Evolutionary conservation across 2,113 vertebrate genomes (phyloP).

Genomic region (Nipponia nippon): DNA sequence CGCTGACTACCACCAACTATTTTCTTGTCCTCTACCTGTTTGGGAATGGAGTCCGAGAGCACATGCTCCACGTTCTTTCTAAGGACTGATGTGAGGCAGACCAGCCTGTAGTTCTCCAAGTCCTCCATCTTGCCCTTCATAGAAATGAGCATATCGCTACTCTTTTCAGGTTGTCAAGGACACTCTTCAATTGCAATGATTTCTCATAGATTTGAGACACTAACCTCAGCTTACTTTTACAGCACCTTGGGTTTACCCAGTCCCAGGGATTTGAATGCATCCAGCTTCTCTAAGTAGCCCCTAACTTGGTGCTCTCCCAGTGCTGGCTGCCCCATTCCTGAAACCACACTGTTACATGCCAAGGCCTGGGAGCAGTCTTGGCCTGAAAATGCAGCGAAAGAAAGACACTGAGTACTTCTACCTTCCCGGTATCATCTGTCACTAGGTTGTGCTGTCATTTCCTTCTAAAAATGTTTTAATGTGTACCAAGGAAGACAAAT

Average conservation of each 20-base stretch:
- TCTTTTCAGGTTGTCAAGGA: background rate
- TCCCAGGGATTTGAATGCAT: background rate
- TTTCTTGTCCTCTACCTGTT: background rate
- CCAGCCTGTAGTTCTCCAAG: background rate
- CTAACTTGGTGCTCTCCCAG: background rate
- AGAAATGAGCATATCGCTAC: background rate
- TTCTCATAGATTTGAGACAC: background rate
- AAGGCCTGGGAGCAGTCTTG: background rate
- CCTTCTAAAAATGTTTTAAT: background rate
- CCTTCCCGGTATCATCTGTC: background rate
- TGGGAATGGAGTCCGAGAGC: background rate
- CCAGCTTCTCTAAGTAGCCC: background rate
- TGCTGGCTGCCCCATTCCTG: background rate
- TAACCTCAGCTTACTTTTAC: background rate
- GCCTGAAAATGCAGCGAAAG: background rate
- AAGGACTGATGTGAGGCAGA: background rate
- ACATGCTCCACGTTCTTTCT: background rate
- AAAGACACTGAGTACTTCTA: background rate
- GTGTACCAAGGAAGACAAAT: background rate
- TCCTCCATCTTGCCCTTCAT: background rate
- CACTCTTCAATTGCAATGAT: background rate
- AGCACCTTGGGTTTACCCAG: background rate
- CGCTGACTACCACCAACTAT: background rate
- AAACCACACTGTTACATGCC: background rate
- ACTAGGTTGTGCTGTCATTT: background rate